A percentile compares a stretch with the other conserved stretches of the same genome.
These are phyloP conservation scores for Drosophila murphyi DNA, from an alignment of 1,140 invertebrate genomes.

Conservation along the genomic window DNA sequence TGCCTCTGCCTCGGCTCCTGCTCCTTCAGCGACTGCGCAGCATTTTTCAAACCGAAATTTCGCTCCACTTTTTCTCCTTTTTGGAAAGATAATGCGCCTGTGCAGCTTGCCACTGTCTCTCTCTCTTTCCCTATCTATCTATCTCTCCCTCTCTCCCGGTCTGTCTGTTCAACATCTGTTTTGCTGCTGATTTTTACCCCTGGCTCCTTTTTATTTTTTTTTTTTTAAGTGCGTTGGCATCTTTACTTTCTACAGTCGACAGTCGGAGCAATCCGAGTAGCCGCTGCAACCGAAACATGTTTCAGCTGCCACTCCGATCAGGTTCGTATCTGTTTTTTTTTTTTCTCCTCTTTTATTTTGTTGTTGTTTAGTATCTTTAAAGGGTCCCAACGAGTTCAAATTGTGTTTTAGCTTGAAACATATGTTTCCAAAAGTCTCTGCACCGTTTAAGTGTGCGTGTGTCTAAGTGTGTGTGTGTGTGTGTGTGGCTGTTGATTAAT, in stretches of 20 bases:
- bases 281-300: conserved; percentile 62
- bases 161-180: conserved; percentile 79
- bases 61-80: conserved; percentile 66
- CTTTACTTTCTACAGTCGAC: conserved; percentile 68
- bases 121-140: no score
- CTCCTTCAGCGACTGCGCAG: conserved; percentile 49
- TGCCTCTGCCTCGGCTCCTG: background rate
- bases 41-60: conserved; percentile 61
- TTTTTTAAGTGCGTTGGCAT: conserved; percentile 69
- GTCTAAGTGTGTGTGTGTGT: background rate
- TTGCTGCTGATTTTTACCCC: conserved; percentile 55
- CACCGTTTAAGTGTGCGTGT: conserved; percentile 4
- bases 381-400: conserved; percentile 46
- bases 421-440: conserved; percentile 61
- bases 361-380: background rate
- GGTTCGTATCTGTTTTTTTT: conserved; percentile 51
- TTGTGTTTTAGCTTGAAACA: conserved; percentile 62
- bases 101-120: conserved; percentile 26
- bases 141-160: background rate
- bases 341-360: conserved; percentile 35
- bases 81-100: conserved; percentile 56
- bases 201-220: conserved; percentile 26
- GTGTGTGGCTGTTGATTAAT: conserved; percentile 66
- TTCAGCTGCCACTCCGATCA: conserved; percentile 72
- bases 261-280: conserved; percentile 26